Evolutionary conservation across 2,888 invertebrate genomes (phyloP).

Genomic region (Fragum sueziense): DNA sequence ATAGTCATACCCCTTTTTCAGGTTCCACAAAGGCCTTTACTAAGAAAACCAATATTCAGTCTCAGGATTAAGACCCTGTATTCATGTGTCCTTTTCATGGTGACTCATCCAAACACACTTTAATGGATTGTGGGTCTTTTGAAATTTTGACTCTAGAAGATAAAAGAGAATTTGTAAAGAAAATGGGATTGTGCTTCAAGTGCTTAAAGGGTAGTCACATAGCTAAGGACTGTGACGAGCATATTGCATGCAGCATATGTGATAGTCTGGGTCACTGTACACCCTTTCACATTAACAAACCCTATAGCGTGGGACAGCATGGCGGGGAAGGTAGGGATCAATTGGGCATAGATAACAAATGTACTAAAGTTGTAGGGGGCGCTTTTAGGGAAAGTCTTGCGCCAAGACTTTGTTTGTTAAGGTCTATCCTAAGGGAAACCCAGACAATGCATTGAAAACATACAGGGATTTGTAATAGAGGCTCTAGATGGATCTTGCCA

Average conservation of each 20-base stretch:
- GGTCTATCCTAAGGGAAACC: neutral
- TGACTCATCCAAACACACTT: neutral
- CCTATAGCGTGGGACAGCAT: neutral
- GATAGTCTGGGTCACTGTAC: neutral
- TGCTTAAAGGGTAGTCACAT: neutral
- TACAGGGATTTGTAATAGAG: constrained; percentile 30
- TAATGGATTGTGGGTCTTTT: neutral
- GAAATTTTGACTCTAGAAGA: neutral
- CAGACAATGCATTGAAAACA: neutral
- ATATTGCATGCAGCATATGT: neutral
- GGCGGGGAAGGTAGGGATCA: neutral
- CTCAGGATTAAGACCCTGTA: no score
- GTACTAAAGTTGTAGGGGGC: constrained; percentile 3
- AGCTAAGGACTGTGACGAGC: neutral
- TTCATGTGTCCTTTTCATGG: no score
- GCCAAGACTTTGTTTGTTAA: neutral
- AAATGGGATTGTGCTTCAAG: neutral
- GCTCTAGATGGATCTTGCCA: constrained; percentile 23
- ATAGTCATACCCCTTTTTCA: no score
- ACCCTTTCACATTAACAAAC: neutral
- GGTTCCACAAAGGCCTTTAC: no score
- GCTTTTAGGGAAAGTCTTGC: neutral
- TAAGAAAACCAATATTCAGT: no score
- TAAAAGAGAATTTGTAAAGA: neutral
- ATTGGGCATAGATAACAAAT: neutral